Base-by-base conservation (phyloP, 2,113 vertebrate species). In the Gambusia holbrooki region DNA sequence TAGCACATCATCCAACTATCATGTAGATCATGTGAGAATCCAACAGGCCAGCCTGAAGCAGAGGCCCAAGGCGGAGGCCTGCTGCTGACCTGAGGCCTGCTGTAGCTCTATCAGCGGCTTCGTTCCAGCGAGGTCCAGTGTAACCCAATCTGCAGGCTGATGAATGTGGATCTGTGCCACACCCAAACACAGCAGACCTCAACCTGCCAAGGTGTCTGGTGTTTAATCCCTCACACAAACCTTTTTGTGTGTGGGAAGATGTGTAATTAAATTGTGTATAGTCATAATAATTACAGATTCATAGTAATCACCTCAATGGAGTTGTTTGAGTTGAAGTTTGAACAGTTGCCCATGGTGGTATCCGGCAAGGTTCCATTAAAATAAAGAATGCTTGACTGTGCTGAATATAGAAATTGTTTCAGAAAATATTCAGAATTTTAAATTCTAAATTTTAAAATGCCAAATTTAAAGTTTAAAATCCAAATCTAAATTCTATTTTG, bases 71-170 rank as follows among this genome's bases (percentile, higher is more conserved):
- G 35, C 33, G 6, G 35, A 29, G 28, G 37, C 68, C 77, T 65
- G 82, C 61, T 83, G 74, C 80, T 83, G 28, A 33, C 68, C 74
- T 63, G 82, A 61, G 81, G 72, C 80, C 81, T 73, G 90, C 81
- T 84, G 83, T 83, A 87, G 77, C 80, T 71, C 2, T 2, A 25
- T 32, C 0, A 10, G 66, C 87, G 83, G 86, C 88, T 78, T 58
- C 40, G 22, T 25, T 87, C 87, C 83, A 90, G 69, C 5, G 37
- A 32, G 65, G 73, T 75, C 74, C 40, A 61, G 68, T 62, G 88
- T 82, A 91, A 91, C 81, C 66, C 80, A 66, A 88, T 74, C 85
- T 42, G 32, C 60, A 48, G 54, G 42, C 40, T 71, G 25, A 67
- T 48, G 65, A 73, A 42, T 83, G 83, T 60, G 66, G 63, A 66